Conservation (phyloP, 2,888 invertebrate genomes). For the Mythimna lalbum region DNA sequence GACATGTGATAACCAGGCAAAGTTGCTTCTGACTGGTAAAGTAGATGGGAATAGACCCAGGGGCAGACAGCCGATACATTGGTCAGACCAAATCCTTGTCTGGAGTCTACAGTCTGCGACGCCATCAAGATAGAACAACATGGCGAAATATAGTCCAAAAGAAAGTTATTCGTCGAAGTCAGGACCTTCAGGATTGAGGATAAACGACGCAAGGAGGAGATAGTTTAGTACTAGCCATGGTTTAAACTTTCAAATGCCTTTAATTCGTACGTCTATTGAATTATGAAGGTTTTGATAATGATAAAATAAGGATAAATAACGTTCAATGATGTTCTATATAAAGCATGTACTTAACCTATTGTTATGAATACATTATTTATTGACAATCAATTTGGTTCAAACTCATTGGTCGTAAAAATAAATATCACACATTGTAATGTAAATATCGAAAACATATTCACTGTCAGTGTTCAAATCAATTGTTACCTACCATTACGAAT, state of each 20-base stretch:
- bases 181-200: no score
- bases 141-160: no score
- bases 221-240: neutral
- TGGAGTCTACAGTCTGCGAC: no score
- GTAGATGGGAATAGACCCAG: no score
- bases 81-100: no score
- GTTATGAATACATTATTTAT: conserved; percentile 12
- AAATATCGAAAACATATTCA: conserved; percentile 19
- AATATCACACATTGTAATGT: conserved; percentile 32
- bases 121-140: no score
- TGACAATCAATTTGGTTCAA: neutral
- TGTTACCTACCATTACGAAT: conserved; percentile 42
- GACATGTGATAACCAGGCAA: no score
- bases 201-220: no score
- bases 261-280: no score
- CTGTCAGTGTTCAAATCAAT: conserved; percentile 33
- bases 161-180: no score
- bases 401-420: conserved; percentile 37
- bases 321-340: conserved; percentile 7
- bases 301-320: conserved; percentile 23
- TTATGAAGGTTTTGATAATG: conserved; percentile 5
- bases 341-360: neutral
- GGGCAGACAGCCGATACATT: no score
- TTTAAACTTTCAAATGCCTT: neutral
- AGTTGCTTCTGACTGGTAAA: no score